Percentiles rank a stretch among this genome's conserved stretches.
phyloP scores from a whole-genome alignment of 2,888 invertebrate genomes.

The Lycophotia porphyrea region DNA sequence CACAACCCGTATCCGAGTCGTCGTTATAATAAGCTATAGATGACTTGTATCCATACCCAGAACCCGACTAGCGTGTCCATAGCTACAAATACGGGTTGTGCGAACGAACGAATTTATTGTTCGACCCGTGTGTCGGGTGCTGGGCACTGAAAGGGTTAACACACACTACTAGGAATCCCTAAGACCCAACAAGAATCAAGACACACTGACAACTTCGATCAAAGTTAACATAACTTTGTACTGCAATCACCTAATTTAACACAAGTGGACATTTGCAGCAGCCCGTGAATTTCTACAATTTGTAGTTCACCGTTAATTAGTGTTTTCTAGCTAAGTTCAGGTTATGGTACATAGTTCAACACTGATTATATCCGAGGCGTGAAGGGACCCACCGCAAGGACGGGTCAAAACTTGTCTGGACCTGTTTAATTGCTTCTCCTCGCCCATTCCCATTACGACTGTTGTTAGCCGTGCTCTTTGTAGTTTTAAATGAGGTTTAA shows the following conservation, averaged over 20 bases:
- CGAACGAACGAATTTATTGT: too few relatives aligned
- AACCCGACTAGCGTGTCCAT: too few relatives aligned
- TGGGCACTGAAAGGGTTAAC: too few relatives aligned
- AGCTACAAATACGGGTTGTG: too few relatives aligned
- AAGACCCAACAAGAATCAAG: conserved; percentile 1
- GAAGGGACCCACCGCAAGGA: conserved; percentile 72
- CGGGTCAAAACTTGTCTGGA: conserved; percentile 71
- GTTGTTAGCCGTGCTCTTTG: conserved; percentile 61
- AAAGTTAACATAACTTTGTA: conserved; percentile 38
- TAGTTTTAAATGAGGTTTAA: conserved; percentile 68
- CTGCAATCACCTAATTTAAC: conserved; percentile 54
- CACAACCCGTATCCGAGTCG: too few relatives aligned
- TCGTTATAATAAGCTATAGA: too few relatives aligned
- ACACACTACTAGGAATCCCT: background rate
- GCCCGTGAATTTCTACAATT: conserved; percentile 54
- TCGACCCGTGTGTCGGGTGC: too few relatives aligned
- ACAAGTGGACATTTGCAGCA: conserved; percentile 52
- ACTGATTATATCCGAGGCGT: conserved; percentile 77
- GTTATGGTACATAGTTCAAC: conserved; percentile 69
- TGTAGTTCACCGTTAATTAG: conserved; percentile 66
- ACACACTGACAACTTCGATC: conserved; percentile 10
- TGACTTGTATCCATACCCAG: too few relatives aligned
- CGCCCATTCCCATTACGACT: conserved; percentile 65
- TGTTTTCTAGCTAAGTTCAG: conserved; percentile 59
- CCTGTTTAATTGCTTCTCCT: conserved; percentile 75